phyloP scores from a whole-genome alignment of 1,140 invertebrate species.

The Nephila pilipes region DNA sequence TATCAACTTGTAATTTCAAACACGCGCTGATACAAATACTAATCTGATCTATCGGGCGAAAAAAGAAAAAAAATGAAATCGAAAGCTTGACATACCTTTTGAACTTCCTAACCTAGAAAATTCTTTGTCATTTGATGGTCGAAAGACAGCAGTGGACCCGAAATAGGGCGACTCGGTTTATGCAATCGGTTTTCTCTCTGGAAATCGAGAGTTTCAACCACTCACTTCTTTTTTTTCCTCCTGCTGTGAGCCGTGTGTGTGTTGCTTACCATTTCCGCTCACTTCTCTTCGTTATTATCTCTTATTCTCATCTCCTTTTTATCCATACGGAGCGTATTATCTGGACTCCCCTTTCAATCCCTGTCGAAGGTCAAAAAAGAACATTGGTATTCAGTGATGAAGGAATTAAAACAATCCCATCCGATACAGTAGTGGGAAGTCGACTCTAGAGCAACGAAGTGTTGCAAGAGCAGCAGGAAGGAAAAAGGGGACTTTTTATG shows the following conservation, averaged over 20 bases:
- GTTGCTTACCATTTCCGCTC: neutral
- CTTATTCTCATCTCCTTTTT: neutral
- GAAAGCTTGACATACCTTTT: neutral
- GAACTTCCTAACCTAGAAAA: neutral
- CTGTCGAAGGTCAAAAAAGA: neutral
- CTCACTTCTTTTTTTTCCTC: neutral
- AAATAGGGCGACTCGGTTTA: neutral
- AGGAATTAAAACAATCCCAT: neutral
- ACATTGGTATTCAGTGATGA: neutral
- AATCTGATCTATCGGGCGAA: too few relatives aligned
- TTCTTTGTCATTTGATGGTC: neutral
- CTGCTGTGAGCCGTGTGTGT: neutral
- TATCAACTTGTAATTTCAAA: too few relatives aligned
- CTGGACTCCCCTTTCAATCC: neutral
- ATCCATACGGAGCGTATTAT: neutral
- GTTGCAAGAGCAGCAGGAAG: neutral
- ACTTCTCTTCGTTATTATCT: neutral
- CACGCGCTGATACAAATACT: too few relatives aligned
- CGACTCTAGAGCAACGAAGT: neutral
- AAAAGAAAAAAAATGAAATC: too few relatives aligned
- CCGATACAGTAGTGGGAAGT: neutral
- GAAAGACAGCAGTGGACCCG: neutral
- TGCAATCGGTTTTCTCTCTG: neutral
- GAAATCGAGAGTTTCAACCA: neutral
- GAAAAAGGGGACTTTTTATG: too few relatives aligned